Evolutionary conservation across 2,113 vertebrate genomes (phyloP), one percentile per base, ranked within the genome.

Genomic region (Harpagus bidentatus): DNA sequence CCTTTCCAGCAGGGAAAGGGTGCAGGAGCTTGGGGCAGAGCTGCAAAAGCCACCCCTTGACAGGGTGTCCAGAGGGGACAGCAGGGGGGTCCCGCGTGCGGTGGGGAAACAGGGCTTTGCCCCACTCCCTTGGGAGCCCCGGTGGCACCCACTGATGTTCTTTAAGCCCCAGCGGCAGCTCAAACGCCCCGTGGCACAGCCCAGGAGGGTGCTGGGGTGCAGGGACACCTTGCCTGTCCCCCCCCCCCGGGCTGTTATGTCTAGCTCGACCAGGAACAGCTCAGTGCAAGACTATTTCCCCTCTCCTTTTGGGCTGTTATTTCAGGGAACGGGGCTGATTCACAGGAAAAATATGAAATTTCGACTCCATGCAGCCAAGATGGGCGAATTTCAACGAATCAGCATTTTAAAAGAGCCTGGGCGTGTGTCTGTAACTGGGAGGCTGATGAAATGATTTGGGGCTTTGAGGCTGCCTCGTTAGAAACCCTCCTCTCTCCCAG

Each of bases 341-440:
- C 96, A 96, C 90, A 90, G 96, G 94, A 96, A 97, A 97, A 97
- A 88, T 95, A 96, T 97, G 95, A 96, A 96, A 95, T 97, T 97
- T 95, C 4, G 25, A 63, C 91, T 95, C 71, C 1, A 7, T 3
- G n/a, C 96, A 86, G 96, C 95, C 96, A 97, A 97, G 91, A 96
- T 89, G 93, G 93, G 96, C 1, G 88, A 87, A 97, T 96, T 97
- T 97, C 96, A 95, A 95, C 97, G 94, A 97, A 96, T 97, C 95
- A 95, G 97, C 96, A 96, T 96, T 97, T 97, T 97, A 91, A 94
- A 93, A 97, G 93, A 91, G 96, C 92, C 93, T 95, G 96, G 96
- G 96, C 21, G 96, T 96, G 96, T 96, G 95, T 96, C 90, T 90
- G 95, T 79, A 96, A 94, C 95, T 93, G 94, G 82, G 95, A 97